A percentile compares a stretch with the other conserved stretches of the same genome.
These are phyloP conservation scores for Horisme vitalbata DNA, from an alignment of 2,888 invertebrate genomes.

Conservation along the genomic window DNA sequence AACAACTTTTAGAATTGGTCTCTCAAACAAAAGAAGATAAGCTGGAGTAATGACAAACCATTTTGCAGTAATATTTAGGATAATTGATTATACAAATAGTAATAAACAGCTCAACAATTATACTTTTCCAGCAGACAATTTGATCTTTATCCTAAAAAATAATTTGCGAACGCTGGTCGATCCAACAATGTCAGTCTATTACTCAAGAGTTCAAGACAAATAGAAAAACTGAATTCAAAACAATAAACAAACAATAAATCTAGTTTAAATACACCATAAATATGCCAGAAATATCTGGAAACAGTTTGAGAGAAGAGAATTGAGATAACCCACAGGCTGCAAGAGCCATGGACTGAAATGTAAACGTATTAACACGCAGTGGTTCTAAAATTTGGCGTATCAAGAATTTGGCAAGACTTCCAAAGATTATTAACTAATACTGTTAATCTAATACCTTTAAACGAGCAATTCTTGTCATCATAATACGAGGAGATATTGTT, in stretches of 20 bases:
- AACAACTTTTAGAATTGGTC: too few relatives aligned
- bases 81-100: not conserved
- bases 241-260: constrained; percentile 62
- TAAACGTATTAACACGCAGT: constrained; percentile 13
- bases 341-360: constrained; percentile 37
- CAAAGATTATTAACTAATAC: constrained; percentile 15
- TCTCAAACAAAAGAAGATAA: too few relatives aligned
- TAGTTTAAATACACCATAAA: constrained; percentile 53
- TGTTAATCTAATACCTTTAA: too few relatives aligned
- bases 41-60: too few relatives aligned
- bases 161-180: constrained; percentile 29
- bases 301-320: constrained; percentile 35
- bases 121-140: constrained; percentile 9
- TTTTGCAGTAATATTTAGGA: too few relatives aligned
- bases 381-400: constrained; percentile 11
- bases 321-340: not conserved
- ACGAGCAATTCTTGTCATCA: too few relatives aligned
- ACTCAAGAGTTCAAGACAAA: constrained; percentile 24
- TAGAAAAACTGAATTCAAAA: constrained; percentile 47
- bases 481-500: not conserved
- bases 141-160: constrained; percentile 7
- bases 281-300: constrained; percentile 47
- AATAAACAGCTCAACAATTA: not conserved
- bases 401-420: constrained; percentile 17
- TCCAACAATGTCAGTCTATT: constrained; percentile 38